phyloP scores from a whole-genome alignment of 1,140 invertebrate species.

The Brachionus asplanchnoidis region DNA sequence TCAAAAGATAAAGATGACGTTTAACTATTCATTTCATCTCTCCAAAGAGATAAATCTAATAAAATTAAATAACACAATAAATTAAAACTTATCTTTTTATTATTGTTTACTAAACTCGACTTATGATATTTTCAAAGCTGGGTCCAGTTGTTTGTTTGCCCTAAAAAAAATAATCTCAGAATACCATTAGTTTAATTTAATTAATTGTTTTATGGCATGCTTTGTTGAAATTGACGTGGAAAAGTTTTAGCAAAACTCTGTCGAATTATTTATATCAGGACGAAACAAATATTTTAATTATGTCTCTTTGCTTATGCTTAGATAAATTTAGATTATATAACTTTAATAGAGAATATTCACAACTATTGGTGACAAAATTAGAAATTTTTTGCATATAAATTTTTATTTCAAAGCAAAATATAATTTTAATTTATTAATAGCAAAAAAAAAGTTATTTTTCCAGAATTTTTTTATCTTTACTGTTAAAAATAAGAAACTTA shows the following conservation, averaged over 20 bases:
- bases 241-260: neutral
- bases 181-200: neutral
- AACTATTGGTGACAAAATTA: neutral
- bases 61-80: neutral
- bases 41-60: conserved; percentile 3
- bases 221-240: neutral
- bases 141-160: neutral
- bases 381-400: neutral
- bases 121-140: neutral
- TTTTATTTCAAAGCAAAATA: neutral
- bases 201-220: neutral
- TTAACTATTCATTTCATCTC: neutral
- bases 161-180: conserved; percentile 3
- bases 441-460: neutral
- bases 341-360: neutral
- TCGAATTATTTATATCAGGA: neutral
- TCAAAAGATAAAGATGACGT: neutral
- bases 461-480: neutral
- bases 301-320: neutral
- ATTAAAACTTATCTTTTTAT: conserved; percentile 15
- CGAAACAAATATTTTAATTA: neutral
- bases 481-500: neutral
- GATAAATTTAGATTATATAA: neutral
- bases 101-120: neutral
- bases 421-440: neutral